Percentiles rank a stretch among this genome's conserved stretches.
Evolutionary conservation across 2,888 invertebrate genomes (phyloP).

Genomic region (Cryptus armator): DNA sequence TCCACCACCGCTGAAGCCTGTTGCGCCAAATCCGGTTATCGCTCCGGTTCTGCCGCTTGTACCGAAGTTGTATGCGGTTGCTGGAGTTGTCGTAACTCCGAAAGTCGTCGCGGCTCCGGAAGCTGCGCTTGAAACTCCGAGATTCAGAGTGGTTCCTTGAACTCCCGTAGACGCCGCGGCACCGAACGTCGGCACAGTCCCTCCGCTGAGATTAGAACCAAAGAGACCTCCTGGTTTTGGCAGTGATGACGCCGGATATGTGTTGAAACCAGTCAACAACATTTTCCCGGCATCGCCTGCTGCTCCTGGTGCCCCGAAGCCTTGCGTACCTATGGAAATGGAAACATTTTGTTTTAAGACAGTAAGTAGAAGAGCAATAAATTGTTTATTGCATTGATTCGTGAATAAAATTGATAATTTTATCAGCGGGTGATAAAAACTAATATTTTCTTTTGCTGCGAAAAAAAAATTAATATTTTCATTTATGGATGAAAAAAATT

Average conservation of each 20-base stretch:
- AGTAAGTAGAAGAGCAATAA: no score
- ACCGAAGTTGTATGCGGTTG: slow-evolving; percentile 71
- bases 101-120: slow-evolving; percentile 59
- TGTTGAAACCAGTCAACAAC: slow-evolving; percentile 83
- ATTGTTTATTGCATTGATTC: no score
- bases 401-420: no score
- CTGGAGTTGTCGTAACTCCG: slow-evolving; percentile 64
- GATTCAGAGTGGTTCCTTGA: slow-evolving; percentile 62
- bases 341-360: no score
- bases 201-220: slow-evolving; percentile 80
- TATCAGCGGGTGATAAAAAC: no score
- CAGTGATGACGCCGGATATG: slow-evolving; percentile 81
- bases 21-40: slow-evolving; percentile 47
- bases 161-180: neutral
- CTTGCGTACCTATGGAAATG: slow-evolving; percentile 46
- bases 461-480: no score
- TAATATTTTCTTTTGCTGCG: no score
- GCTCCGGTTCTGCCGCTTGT: slow-evolving; percentile 30
- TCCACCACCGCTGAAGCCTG: slow-evolving; percentile 48
- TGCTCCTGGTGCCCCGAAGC: slow-evolving; percentile 65
- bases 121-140: slow-evolving; percentile 57
- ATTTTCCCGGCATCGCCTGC: slow-evolving; percentile 85
- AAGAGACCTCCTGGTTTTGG: slow-evolving; percentile 81
- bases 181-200: slow-evolving; percentile 67
- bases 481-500: no score